Conservation (phyloP, 2,888 invertebrate species). For the Eupithecia insigniata region DNA sequence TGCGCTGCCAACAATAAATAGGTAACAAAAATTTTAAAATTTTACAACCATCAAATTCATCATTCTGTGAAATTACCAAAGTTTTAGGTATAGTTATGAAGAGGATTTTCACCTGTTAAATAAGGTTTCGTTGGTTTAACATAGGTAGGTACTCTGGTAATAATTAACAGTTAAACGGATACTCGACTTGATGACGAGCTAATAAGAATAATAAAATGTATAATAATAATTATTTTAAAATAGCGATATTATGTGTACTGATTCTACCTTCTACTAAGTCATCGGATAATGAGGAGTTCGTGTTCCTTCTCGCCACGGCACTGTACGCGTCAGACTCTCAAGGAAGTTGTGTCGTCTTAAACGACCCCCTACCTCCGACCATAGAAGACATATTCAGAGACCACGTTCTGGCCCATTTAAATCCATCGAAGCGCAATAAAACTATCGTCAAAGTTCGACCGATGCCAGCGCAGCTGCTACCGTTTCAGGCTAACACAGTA, state of each 20-base stretch:
- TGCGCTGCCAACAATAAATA: not conserved
- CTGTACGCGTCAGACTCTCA: not conserved
- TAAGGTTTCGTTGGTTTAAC: not conserved
- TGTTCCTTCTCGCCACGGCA: not conserved
- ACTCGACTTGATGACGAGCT: not conserved
- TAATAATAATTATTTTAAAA: not conserved
- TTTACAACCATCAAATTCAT: not conserved
- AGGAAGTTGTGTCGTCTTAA: slow-evolving; percentile 44
- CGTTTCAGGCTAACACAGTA: not conserved
- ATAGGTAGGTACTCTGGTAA: not conserved
- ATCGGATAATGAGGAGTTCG: not conserved
- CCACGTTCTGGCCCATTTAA: not conserved
- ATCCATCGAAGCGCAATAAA: not conserved
- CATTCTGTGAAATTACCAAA: not conserved
- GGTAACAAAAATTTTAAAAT: not conserved
- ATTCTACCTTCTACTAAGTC: not conserved
- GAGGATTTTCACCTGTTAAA: not conserved
- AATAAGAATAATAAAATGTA: not conserved
- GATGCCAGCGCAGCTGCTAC: not conserved
- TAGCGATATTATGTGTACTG: not conserved
- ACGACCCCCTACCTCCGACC: slow-evolving; percentile 24
- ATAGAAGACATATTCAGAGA: slow-evolving; percentile 33
- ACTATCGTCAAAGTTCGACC: not conserved
- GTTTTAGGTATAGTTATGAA: not conserved
- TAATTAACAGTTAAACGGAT: not conserved